These are phyloP conservation scores for Fratercula arctica DNA, from an alignment of 2,797 vertebrate genomes.

Conservation along the genomic window DNA sequence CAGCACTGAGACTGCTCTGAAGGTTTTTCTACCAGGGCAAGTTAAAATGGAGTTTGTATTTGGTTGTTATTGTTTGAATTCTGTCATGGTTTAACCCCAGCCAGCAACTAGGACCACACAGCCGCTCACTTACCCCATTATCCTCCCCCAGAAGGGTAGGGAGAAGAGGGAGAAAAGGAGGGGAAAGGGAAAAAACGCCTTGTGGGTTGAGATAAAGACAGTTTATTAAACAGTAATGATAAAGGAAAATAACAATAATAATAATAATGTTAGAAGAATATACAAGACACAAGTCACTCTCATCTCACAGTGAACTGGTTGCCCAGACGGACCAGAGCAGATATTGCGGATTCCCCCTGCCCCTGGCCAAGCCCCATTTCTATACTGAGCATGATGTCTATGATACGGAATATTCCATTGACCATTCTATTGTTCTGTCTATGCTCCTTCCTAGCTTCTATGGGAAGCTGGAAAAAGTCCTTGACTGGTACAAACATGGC, in stretches of 20 bases:
- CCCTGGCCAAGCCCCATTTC: background rate
- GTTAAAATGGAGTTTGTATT: background rate
- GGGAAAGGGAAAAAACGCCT: background rate
- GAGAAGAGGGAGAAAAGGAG: background rate
- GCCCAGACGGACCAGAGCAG: background rate
- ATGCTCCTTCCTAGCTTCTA: background rate
- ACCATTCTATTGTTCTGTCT: background rate
- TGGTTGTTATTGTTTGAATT: background rate
- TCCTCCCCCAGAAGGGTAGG: background rate
- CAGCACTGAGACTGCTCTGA: background rate
- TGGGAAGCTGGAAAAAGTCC: background rate
- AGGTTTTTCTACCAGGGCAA: background rate
- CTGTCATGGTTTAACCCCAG: background rate
- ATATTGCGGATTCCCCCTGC: background rate
- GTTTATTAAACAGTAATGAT: background rate
- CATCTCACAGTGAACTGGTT: background rate
- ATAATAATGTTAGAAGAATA: background rate
- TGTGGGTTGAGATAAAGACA: background rate
- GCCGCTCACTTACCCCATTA: background rate
- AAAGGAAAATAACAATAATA: background rate
- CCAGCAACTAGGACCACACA: background rate
- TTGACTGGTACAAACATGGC: background rate
- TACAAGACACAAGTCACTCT: background rate
- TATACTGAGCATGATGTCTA: background rate
- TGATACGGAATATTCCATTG: background rate